A percentile compares a stretch with the other conserved stretches of the same genome.
Evolutionary conservation across 1,140 invertebrate species (phyloP).

Genomic region (Brachionus sp.): DNA sequence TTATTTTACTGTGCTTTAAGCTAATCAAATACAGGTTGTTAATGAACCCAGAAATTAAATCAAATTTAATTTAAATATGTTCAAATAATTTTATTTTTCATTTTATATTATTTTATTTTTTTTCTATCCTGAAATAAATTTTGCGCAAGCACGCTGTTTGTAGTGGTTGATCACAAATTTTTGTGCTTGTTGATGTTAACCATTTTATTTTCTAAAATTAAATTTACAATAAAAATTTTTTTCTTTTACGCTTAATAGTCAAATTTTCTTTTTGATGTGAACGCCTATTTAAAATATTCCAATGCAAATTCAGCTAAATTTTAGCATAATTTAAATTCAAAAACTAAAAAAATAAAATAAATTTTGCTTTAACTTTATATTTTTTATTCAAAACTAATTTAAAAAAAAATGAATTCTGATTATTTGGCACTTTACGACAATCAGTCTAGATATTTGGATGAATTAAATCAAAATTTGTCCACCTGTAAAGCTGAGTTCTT

Average conservation of each 20-base stretch:
- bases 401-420: conserved; percentile 5
- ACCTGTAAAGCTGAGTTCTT: background rate
- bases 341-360: background rate
- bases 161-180: background rate
- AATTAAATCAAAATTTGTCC: conserved; percentile 6
- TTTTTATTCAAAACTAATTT: background rate
- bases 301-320: background rate
- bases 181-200: background rate
- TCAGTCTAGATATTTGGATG: background rate
- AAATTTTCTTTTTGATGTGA: background rate
- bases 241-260: background rate
- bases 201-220: background rate
- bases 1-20: background rate
- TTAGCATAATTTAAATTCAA: background rate
- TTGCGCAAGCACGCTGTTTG: background rate
- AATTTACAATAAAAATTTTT: background rate
- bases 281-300: background rate
- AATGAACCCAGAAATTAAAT: background rate
- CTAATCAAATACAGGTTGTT: background rate
- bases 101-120: too few species aligned
- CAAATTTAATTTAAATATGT: background rate
- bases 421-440: conserved; percentile 1
- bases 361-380: background rate
- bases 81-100: background rate
- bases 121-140: background rate